These are phyloP conservation scores for Corythaeola cristata DNA, from an alignment of 2,113 vertebrate species.

Conservation along the genomic window DNA sequence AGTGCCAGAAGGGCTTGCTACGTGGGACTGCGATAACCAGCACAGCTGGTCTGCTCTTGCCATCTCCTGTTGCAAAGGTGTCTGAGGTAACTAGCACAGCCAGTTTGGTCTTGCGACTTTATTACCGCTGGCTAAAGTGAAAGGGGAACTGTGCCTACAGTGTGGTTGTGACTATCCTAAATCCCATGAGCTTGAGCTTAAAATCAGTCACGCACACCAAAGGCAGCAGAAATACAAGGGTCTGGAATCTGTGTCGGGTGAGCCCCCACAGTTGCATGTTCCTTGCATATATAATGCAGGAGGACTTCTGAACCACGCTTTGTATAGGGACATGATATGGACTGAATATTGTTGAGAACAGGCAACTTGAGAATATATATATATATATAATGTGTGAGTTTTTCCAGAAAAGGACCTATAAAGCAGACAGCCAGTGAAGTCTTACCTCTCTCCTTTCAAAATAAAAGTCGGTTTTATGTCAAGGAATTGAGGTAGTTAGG, in stretches of 20 bases:
- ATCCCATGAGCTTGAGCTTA: background rate
- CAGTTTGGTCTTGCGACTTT: background rate
- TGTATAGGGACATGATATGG: background rate
- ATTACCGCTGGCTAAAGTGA: background rate
- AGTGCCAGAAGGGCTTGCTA: background rate
- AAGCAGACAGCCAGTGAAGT: background rate
- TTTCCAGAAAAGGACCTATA: background rate
- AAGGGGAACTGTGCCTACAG: background rate
- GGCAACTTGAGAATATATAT: background rate
- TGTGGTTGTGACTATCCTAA: background rate
- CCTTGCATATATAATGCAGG: background rate
- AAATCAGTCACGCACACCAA: background rate
- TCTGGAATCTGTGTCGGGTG: accelerated
- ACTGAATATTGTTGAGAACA: background rate
- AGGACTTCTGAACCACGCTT: background rate
- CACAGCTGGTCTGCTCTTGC: accelerated
- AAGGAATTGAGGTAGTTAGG: background rate
- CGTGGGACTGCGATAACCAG: background rate
- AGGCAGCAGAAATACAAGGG: background rate
- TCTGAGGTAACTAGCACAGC: background rate
- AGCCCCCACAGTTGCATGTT: background rate
- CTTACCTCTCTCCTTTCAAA: background rate
- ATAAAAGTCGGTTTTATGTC: background rate
- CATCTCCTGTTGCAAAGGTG: accelerated
- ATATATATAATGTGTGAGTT: accelerated